A percentile compares a stretch with the other conserved stretches of the same genome.
These are phyloP conservation scores for Zeus faber DNA, from an alignment of 2,113 vertebrate species.

Conservation along the genomic window DNA sequence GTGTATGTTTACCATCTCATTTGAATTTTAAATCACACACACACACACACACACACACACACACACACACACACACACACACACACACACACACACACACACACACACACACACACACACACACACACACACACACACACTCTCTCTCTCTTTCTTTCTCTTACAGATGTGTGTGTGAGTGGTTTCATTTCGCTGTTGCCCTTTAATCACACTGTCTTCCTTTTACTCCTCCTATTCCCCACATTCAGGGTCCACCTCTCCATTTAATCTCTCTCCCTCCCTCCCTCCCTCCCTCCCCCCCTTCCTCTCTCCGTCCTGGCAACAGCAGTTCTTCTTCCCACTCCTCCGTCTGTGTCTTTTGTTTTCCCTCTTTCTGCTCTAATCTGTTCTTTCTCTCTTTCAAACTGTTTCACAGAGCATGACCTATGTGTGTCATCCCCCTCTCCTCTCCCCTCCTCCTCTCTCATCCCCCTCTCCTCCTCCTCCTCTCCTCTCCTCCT, in stretches of 20 bases:
- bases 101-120: conserved; percentile 8
- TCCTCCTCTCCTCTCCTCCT: no score
- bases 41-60: conserved; percentile 17
- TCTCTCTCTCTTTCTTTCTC: conserved; percentile 24
- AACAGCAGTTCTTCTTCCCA: no score
- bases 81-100: conserved; percentile 12
- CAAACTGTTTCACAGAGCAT: conserved; percentile 76
- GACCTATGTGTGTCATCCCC: conserved; percentile 62
- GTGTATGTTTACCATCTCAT: conserved; percentile 10
- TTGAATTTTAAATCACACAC: conserved; percentile 18
- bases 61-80: not conserved
- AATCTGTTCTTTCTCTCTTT: conserved; percentile 71
- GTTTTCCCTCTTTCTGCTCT: conserved; percentile 63
- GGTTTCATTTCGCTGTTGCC: conserved; percentile 34
- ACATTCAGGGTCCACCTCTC: no score
- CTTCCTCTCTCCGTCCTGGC: conserved; percentile 60
- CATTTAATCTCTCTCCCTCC: no score
- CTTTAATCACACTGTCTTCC: conserved; percentile 40
- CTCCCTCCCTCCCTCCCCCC: conserved; percentile 36
- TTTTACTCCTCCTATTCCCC: conserved; percentile 24
- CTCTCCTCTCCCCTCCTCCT: no score
- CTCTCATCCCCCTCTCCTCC: no score
- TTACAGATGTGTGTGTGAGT: no score
- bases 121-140: conserved; percentile 15
- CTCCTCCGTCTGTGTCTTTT: conserved; percentile 73